These are phyloP conservation scores for Hippocampus kuda DNA, from an alignment of 2,797 vertebrate species.

Conservation along the genomic window DNA sequence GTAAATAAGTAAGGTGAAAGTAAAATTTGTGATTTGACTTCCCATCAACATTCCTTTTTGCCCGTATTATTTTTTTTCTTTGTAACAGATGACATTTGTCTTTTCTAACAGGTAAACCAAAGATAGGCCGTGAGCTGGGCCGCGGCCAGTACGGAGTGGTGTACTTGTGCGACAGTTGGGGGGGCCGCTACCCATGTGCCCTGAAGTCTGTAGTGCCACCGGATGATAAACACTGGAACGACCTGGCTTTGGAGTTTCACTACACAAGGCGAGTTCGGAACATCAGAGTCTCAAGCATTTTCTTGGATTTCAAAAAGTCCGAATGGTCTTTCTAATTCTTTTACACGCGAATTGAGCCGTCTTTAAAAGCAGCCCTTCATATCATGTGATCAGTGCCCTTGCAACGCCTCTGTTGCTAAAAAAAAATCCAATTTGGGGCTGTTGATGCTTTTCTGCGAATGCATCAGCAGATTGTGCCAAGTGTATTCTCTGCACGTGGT, in stretches of 20 bases:
- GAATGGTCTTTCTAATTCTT: neutral
- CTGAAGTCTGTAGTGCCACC: conserved; percentile 95
- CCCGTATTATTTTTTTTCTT: neutral
- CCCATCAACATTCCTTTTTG: neutral
- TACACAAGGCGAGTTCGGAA: conserved; percentile 78
- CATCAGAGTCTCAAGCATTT: neutral
- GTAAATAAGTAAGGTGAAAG: too few relatives aligned
- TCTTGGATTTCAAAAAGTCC: neutral
- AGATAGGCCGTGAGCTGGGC: conserved; percentile 86
- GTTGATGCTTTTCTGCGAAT: neutral
- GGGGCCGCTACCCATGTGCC: conserved; percentile 85
- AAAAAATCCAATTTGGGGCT: neutral
- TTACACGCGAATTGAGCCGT: neutral
- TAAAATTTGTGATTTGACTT: too few relatives aligned
- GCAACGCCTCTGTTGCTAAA: neutral
- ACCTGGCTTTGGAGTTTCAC: conserved; percentile 95
- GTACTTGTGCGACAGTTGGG: conserved; percentile 93
- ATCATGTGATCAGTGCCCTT: neutral
- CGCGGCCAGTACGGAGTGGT: conserved; percentile 96
- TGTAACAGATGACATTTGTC: neutral
- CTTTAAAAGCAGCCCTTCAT: neutral
- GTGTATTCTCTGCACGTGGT: neutral
- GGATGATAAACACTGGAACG: conserved; percentile 99
- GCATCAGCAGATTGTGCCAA: neutral
- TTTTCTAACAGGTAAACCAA: conserved; percentile 78